Conservation (phyloP, 2,797 vertebrate species). For the Acanthornis magna region DNA sequence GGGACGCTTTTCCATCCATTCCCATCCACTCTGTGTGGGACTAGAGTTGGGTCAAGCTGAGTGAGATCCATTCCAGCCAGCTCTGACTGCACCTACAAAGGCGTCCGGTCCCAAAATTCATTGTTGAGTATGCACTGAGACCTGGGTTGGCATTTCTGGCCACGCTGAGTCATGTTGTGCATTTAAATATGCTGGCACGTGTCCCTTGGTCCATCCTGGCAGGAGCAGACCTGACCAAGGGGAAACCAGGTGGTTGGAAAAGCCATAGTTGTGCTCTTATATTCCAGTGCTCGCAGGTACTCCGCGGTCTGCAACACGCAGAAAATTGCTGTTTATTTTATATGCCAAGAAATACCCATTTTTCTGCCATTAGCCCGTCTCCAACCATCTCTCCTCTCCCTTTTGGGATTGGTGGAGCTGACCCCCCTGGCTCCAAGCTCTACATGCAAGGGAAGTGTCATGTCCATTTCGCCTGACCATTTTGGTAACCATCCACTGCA, state of each 20-base stretch:
- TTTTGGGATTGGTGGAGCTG: background rate
- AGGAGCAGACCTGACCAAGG: background rate
- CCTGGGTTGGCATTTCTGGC: background rate
- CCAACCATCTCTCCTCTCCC: background rate
- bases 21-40: accelerated
- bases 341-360: background rate
- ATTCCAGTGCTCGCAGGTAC: background rate
- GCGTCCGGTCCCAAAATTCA: background rate
- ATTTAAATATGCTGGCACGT: background rate
- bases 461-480: accelerated
- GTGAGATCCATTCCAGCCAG: background rate
- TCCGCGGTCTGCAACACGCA: accelerated
- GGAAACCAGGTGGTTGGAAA: background rate
- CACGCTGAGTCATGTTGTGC: accelerated
- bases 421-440: accelerated
- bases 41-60: background rate
- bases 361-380: background rate
- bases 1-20: background rate
- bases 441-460: accelerated
- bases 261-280: background rate
- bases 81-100: background rate
- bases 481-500: background rate
- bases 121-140: accelerated
- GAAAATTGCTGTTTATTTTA: background rate
- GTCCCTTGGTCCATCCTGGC: accelerated